These are phyloP conservation scores for Tipula helvola DNA, from an alignment of 2,888 invertebrate genomes.

Conservation along the genomic window DNA sequence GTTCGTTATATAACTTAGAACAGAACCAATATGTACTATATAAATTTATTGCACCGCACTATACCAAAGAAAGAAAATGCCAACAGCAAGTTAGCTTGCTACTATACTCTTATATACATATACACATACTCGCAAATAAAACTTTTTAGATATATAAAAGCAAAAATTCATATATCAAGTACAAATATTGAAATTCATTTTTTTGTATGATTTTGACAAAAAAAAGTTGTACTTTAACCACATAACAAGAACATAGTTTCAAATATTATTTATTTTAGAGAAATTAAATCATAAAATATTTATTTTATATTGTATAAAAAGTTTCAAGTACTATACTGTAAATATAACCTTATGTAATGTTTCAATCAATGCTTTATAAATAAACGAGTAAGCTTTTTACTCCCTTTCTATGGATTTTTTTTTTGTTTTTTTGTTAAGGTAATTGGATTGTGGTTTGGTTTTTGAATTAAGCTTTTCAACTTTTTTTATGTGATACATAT, in stretches of 20 bases:
- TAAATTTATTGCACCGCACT: background rate
- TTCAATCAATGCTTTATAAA: background rate
- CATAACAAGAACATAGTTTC: background rate
- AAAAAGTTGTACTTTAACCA: background rate
- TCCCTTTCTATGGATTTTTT: too few relatives aligned
- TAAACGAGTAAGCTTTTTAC: background rate
- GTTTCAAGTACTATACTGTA: background rate
- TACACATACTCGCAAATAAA: background rate
- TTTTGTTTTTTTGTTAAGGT: background rate
- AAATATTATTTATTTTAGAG: background rate
- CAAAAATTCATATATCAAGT: background rate
- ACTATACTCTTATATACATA: background rate
- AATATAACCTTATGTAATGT: background rate
- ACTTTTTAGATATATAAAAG: background rate
- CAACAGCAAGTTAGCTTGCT: background rate
- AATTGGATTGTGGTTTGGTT: background rate
- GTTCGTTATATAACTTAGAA: background rate
- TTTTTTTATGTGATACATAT: background rate
- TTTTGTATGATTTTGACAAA: background rate
- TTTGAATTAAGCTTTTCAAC: background rate
- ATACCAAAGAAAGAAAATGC: background rate
- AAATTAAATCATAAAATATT: background rate
- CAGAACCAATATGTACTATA: background rate
- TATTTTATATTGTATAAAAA: background rate
- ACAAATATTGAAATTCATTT: background rate